Percentiles rank a stretch among this genome's conserved stretches.
Evolutionary conservation across 2,797 vertebrate genomes (phyloP).

Genomic region (Hylomyscus alleni): DNA sequence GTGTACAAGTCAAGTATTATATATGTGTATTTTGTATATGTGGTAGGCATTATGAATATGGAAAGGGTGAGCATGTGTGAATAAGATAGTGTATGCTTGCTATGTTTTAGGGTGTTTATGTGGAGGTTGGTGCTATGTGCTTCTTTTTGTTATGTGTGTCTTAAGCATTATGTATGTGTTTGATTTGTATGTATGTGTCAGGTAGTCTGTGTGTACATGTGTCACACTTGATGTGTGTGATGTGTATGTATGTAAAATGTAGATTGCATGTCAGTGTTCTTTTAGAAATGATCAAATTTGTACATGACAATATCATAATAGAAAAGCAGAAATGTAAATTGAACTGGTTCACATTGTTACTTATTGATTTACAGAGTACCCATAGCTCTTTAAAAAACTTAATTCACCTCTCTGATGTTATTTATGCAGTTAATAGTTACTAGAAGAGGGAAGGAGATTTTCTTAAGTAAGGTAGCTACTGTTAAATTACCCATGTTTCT

Average conservation of each 20-base stretch:
- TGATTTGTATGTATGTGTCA: too few relatives aligned
- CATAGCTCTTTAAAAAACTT: neutral
- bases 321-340: neutral
- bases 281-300: neutral
- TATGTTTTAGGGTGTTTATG: neutral
- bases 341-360: neutral
- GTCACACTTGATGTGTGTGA: neutral
- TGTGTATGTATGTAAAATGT: neutral
- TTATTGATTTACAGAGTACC: neutral
- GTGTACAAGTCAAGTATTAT: neutral
- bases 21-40: neutral
- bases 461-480: too few relatives aligned
- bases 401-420: neutral
- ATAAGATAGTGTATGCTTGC: neutral
- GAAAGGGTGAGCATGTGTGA: neutral
- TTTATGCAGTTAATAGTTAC: neutral
- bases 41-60: neutral
- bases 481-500: neutral
- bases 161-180: too few relatives aligned
- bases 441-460: neutral
- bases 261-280: neutral
- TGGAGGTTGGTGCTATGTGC: too few relatives aligned
- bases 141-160: neutral
- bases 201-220: neutral
- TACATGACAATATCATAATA: neutral